These are phyloP conservation scores for Chaetops frenatus DNA, from an alignment of 2,113 vertebrate genomes.

Conservation along the genomic window DNA sequence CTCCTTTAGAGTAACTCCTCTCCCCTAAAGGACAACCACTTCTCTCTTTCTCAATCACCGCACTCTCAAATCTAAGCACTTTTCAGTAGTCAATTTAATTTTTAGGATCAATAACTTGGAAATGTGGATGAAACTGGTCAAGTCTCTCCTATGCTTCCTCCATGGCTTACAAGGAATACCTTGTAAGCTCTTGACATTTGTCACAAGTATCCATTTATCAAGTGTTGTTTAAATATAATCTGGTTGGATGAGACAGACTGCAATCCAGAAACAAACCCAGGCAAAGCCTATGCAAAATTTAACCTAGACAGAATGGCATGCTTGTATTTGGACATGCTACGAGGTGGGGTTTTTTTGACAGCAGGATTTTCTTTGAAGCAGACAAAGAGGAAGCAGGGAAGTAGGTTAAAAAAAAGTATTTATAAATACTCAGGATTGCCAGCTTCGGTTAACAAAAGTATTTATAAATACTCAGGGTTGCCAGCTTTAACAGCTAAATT, in stretches of 20 bases:
- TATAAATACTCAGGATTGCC: too few relatives aligned
- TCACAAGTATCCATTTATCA: neutral
- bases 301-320: neutral
- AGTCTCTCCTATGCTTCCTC: neutral
- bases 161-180: neutral
- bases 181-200: neutral
- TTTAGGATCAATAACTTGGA: neutral
- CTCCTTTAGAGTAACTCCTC: neutral
- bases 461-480: neutral
- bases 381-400: neutral
- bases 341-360: neutral
- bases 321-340: neutral
- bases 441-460: neutral
- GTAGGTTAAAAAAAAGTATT: neutral
- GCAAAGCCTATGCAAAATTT: neutral
- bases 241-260: neutral
- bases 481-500: neutral
- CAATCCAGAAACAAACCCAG: neutral
- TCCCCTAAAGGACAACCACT: neutral
- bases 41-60: neutral
- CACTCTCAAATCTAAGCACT: neutral
- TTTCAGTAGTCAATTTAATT: neutral
- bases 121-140: neutral
- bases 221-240: neutral
- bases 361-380: neutral